Evolutionary conservation across 1,140 invertebrate species (phyloP), one percentile per base, ranked within the genome.

Genomic region (Mamestra configurata): DNA sequence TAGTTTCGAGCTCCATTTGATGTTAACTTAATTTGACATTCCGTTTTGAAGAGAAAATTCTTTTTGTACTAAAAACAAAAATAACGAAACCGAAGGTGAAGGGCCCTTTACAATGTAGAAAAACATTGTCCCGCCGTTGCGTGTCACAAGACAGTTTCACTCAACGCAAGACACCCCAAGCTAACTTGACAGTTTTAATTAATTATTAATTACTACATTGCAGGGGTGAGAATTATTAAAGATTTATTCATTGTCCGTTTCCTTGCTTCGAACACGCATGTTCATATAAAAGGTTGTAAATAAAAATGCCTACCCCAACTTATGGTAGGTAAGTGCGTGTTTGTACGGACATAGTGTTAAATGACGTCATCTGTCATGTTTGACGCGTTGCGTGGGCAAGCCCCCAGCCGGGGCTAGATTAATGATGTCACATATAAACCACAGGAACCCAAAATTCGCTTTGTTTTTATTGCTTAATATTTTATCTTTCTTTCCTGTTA

Each of bases 401-500:
- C 64, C 70, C n/a, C 72, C 57, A 15, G 73, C 46, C 24, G 72
- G 79, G 72, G 40, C 40, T 85, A 89, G 90, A 91, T 90, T 90
- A 91, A 91, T 90, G 87, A 86, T 80, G 71, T 77, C 43, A 77
- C 46, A 80, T 73, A 79, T 71, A 87, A 84, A 85, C 84, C 83
- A 81, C 59, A 76, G 72, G 79, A 85, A 83, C 88, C 88, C 66
- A 64, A 85, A 87, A 87, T 87, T 86, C 85, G 86, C 86, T 83
- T 82, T 81, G 77, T 91, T 90, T 92, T 91, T 90, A 93, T 92
- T 89, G 84, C 88, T 89, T 90, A 88, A 87, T 84, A 88, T 90
- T 89, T 90, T 89, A 89, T 90, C 87, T 87, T 81, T 71, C 79
- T 82, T 79, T 75, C n/a, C 27, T 31, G 27, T 31, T 31, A 31